A percentile compares a stretch with the other conserved stretches of the same genome.
Conservation (phyloP, 1,140 invertebrate species). For the Theocolax elegans region DNA sequence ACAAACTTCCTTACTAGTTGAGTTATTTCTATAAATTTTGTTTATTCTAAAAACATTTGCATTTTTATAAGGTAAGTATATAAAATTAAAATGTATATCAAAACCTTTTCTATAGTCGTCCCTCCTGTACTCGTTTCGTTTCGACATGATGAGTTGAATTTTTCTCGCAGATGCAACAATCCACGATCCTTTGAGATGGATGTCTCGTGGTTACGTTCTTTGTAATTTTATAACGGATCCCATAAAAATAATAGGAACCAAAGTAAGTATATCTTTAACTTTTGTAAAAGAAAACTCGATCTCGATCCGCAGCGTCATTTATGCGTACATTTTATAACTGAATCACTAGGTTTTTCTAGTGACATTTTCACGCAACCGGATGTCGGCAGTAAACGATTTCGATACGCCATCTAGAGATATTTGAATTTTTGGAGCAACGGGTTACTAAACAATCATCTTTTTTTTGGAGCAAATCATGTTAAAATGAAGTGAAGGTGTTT, state of each 20-base stretch:
- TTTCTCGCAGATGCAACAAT: not conserved
- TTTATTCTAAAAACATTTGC: too few relatives aligned
- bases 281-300: conserved; percentile 7
- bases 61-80: too few relatives aligned
- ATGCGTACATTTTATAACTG: conserved; percentile 21
- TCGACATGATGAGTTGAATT: conserved; percentile 32
- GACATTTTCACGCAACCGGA: too few relatives aligned
- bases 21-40: too few relatives aligned
- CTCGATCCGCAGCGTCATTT: conserved; percentile 32
- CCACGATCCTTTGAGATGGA: too few relatives aligned
- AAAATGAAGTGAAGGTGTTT: too few relatives aligned
- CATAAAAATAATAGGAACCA: not conserved
- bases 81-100: too few relatives aligned
- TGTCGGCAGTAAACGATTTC: not conserved
- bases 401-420: conserved; percentile 1
- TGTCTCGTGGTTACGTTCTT: too few relatives aligned
- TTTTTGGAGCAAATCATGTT: too few relatives aligned
- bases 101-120: conserved; percentile 62
- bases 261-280: not conserved
- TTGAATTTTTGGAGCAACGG: not conserved
- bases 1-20: too few relatives aligned
- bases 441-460: too few relatives aligned
- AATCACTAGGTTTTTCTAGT: conserved; percentile 3
- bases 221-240: too few relatives aligned
- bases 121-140: conserved; percentile 27